A percentile compares a stretch with the other conserved stretches of the same genome.
phyloP scores from a whole-genome alignment of 2,113 vertebrate genomes.

The Dicentrarchus labrax region DNA sequence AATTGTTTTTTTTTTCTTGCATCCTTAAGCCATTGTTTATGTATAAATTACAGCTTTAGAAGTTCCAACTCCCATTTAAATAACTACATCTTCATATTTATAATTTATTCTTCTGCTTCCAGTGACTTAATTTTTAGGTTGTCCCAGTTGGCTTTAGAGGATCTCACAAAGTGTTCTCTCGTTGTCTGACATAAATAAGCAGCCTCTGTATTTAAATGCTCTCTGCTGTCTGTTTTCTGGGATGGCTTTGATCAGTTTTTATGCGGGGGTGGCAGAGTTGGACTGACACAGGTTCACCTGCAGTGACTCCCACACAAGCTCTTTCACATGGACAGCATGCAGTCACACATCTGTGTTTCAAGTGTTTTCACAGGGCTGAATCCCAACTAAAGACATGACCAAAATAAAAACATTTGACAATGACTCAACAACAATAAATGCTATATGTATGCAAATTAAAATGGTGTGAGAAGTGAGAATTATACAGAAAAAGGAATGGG shows the following conservation, averaged over 20 bases:
- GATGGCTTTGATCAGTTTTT: conserved; percentile 51
- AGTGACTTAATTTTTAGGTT: neutral
- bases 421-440: neutral
- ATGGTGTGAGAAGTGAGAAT: conserved; percentile 26
- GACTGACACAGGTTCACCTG: conserved; percentile 44
- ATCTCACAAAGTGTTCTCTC: neutral
- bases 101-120: neutral
- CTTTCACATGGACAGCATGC: neutral
- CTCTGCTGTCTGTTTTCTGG: conserved; percentile 24
- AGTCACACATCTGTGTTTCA: conserved; percentile 21
- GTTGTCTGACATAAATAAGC: conserved; percentile 31
- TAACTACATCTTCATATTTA: conserved; percentile 5
- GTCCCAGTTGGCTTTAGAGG: conserved; percentile 2
- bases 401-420: neutral
- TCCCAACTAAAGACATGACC: neutral
- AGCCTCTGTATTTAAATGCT: conserved; percentile 33
- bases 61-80: conserved; percentile 15
- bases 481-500: conserved; percentile 2
- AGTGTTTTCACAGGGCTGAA: neutral
- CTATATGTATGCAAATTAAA: neutral
- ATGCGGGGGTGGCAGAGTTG: conserved; percentile 42
- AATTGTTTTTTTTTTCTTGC: too few relatives aligned
- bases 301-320: conserved; percentile 40
- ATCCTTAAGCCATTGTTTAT: neutral
- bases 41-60: conserved; percentile 20